Conservation (phyloP, 2,113 vertebrate genomes). For the Centropus bengalensis region DNA sequence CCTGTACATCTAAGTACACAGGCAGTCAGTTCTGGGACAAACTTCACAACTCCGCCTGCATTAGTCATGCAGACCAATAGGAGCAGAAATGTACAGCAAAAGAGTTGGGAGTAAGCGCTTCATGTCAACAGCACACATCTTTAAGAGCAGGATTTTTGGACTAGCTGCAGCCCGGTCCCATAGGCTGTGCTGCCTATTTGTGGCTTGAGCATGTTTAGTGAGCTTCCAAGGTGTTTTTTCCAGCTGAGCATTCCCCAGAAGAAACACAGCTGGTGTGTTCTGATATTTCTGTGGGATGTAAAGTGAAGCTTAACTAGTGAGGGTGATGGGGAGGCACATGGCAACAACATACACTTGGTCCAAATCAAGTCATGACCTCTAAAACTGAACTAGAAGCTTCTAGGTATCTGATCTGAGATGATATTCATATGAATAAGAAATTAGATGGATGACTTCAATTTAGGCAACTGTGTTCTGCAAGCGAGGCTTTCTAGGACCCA, state of each 20-base stretch:
- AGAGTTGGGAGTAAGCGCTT: neutral
- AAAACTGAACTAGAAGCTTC: neutral
- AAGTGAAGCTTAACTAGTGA: neutral
- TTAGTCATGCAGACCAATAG: conserved; percentile 50
- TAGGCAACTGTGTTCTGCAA: neutral
- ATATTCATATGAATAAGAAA: neutral
- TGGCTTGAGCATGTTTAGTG: accelerated
- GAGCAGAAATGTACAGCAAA: conserved; percentile 42
- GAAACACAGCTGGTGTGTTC: accelerated
- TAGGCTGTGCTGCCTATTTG: neutral
- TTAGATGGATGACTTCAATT: neutral
- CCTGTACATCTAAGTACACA: accelerated
- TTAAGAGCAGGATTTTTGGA: neutral
- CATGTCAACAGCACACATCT: accelerated
- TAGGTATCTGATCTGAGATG: neutral
- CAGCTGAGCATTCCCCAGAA: neutral
- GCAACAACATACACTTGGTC: neutral
- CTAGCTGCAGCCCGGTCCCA: neutral
- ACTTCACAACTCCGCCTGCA: conserved; percentile 31
- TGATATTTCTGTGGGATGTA: neutral
- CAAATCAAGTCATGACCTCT: neutral
- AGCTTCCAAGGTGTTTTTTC: neutral
- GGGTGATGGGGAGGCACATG: accelerated
- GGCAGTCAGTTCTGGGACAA: neutral
- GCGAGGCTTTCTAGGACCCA: accelerated